Conservation (phyloP, 2,888 invertebrate species). For the Aphrophora alni region DNA sequence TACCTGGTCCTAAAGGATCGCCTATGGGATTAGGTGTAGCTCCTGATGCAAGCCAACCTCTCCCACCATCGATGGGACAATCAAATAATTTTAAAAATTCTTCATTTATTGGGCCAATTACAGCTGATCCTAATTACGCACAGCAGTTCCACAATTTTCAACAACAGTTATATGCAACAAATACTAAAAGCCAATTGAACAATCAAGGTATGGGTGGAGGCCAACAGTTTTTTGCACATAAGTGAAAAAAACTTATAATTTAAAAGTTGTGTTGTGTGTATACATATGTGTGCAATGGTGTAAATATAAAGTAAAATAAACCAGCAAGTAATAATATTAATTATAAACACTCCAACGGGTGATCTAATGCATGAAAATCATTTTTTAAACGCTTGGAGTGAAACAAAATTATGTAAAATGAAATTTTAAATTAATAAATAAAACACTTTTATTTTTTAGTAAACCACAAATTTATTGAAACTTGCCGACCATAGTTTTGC, state of each 20-base stretch:
- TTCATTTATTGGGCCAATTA: constrained; percentile 81
- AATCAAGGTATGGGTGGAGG: constrained; percentile 53
- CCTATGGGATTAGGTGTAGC: constrained; percentile 59
- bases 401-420: background rate
- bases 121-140: constrained; percentile 90
- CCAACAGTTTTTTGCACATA: constrained; percentile 58
- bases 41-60: constrained; percentile 68
- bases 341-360: background rate
- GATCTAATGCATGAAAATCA: too few species aligned
- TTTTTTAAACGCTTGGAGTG: background rate
- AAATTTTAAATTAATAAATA: too few species aligned
- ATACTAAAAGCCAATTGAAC: constrained; percentile 66
- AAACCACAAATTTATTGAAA: too few species aligned
- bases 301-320: background rate
- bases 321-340: too few species aligned
- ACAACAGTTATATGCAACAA: constrained; percentile 91
- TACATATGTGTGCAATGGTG: background rate
- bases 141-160: constrained; percentile 96
- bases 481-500: too few species aligned
- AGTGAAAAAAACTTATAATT: background rate
- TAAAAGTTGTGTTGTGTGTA: background rate
- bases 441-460: too few species aligned
- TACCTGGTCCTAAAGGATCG: constrained; percentile 55
- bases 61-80: constrained; percentile 81
- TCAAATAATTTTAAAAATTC: constrained; percentile 71